Evolutionary conservation across 2,888 invertebrate species (phyloP).

Genomic region (Caenorhabditis angaria): DNA sequence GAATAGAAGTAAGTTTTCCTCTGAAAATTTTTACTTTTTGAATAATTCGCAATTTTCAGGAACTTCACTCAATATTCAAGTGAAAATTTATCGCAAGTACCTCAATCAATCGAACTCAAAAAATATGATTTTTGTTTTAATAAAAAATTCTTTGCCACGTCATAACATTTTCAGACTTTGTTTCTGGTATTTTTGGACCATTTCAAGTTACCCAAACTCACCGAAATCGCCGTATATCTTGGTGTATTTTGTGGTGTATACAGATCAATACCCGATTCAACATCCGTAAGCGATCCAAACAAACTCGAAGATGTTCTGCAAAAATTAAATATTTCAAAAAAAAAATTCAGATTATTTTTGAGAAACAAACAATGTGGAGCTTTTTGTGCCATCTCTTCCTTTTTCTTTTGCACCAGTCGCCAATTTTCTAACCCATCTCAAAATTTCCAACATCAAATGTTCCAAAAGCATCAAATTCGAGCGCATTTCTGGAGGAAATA

Average conservation of each 20-base stretch:
- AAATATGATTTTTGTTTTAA: too few species aligned
- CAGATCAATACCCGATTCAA: slow-evolving; percentile 27
- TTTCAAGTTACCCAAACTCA: neutral
- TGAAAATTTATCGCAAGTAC: too few species aligned
- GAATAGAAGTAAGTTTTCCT: too few species aligned
- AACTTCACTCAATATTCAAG: too few species aligned
- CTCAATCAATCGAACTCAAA: too few species aligned
- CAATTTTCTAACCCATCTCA: slow-evolving; percentile 38
- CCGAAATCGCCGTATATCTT: slow-evolving; percentile 14
- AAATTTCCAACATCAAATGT: slow-evolving; percentile 28
- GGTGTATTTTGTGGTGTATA: slow-evolving; percentile 28
- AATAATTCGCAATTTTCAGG: too few species aligned
- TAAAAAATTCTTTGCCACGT: too few species aligned
- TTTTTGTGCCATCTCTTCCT: slow-evolving; percentile 19
- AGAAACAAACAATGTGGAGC: slow-evolving; percentile 21
- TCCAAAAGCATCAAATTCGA: slow-evolving; percentile 13
- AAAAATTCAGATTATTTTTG: neutral
- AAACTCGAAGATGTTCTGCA: slow-evolving; percentile 13
- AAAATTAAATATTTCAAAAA: neutral
- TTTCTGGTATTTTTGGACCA: neutral
- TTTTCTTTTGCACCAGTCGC: slow-evolving; percentile 17
- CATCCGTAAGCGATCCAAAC: slow-evolving; percentile 23
- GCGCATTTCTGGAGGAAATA: slow-evolving; percentile 14
- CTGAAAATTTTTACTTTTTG: too few species aligned
- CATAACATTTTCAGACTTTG: too few species aligned